A percentile compares a stretch with the other conserved stretches of the same genome.
Conservation (phyloP, 2,797 vertebrate species). For the Cetoscarus ocellatus region DNA sequence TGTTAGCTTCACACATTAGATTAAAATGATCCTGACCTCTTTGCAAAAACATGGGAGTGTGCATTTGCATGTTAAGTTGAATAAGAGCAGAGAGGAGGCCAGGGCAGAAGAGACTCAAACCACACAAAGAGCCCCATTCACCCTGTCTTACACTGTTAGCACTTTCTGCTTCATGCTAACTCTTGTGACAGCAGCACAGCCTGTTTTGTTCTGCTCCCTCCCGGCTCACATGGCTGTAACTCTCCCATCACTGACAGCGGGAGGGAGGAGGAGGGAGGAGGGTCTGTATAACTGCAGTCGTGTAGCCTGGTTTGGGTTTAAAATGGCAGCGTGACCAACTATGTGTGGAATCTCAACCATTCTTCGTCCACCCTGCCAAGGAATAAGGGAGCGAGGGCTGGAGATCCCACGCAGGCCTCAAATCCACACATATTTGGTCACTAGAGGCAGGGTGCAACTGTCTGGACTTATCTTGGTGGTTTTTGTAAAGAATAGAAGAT, state of each 20-base stretch:
- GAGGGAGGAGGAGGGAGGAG: conserved; percentile 27
- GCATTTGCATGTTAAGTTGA: conserved; percentile 20
- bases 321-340: conserved; percentile 86
- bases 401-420: conserved; percentile 72
- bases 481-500: conserved; percentile 32
- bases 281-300: conserved; percentile 51
- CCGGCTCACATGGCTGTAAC: conserved; percentile 60
- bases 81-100: conserved; percentile 19
- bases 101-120: conserved; percentile 36
- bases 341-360: conserved; percentile 86
- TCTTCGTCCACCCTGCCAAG: conserved; percentile 73
- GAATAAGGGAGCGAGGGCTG: conserved; percentile 58
- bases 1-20: too few relatives aligned
- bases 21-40: too few relatives aligned
- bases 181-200: conserved; percentile 48
- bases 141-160: conserved; percentile 51
- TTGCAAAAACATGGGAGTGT: conserved; percentile 1
- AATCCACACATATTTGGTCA: conserved; percentile 80
- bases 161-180: conserved; percentile 50
- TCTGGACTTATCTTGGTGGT: conserved; percentile 57
- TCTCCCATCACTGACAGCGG: conserved; percentile 53
- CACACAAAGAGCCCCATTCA: conserved; percentile 79
- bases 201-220: conserved; percentile 59
- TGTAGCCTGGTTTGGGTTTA: conserved; percentile 79
- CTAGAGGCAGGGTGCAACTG: conserved; percentile 43